phyloP scores from a whole-genome alignment of 2,888 invertebrate genomes.

The Nephrocerus scutellatus region DNA sequence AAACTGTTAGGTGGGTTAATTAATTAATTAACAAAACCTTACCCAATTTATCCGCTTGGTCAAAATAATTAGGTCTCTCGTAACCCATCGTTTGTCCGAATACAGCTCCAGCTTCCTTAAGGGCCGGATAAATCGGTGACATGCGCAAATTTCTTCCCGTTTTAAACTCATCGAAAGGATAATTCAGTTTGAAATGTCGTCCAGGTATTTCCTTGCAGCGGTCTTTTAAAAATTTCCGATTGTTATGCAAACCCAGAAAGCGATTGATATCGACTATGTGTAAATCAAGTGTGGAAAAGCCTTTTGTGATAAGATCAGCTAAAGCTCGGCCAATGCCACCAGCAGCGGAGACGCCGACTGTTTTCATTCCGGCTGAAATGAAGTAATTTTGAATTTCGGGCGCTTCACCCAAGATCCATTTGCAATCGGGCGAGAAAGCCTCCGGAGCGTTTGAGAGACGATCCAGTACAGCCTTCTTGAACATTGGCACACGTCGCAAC shows the following conservation, averaged over 20 bases:
- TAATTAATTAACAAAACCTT: conserved; percentile 14
- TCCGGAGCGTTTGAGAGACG: conserved; percentile 84
- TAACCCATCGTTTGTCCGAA: conserved; percentile 98
- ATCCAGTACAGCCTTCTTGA: conserved; percentile 68
- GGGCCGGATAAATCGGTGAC: conserved; percentile 89
- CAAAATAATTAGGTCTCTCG: conserved; percentile 90
- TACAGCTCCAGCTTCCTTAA: conserved; percentile 85
- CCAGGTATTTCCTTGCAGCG: conserved; percentile 90
- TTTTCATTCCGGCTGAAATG: conserved; percentile 94
- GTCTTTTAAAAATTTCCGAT: conserved; percentile 83
- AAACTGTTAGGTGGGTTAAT: too few species aligned
- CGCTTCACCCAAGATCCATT: conserved; percentile 90
- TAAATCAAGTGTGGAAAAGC: conserved; percentile 73
- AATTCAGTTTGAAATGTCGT: conserved; percentile 70
- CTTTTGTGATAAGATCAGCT: conserved; percentile 79
- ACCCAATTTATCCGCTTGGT: conserved; percentile 51
- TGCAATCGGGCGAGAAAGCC: conserved; percentile 94
- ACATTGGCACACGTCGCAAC: conserved; percentile 71
- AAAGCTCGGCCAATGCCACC: conserved; percentile 91
- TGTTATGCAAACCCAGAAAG: conserved; percentile 89
- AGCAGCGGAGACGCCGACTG: conserved; percentile 89
- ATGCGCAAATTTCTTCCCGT: conserved; percentile 84
- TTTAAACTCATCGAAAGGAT: conserved; percentile 79
- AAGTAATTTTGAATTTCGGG: conserved; percentile 87
- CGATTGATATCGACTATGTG: conserved; percentile 84